Base-by-base conservation (phyloP, 2,888 invertebrate genomes). In the Rotaria socialis region DNA sequence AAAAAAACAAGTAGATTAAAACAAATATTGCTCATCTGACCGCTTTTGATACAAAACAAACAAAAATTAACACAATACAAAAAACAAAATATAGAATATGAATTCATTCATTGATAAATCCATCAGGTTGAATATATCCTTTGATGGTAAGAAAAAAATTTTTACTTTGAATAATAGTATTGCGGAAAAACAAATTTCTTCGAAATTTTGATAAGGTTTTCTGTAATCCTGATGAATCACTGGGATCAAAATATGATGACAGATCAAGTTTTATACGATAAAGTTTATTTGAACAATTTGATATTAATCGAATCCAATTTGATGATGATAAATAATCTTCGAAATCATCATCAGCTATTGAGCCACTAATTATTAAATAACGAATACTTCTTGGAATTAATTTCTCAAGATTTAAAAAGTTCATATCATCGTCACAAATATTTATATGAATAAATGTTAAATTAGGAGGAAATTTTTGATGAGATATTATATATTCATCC, bases 341-440 rank as follows among this genome's bases (percentile, higher is more conserved):
- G 10, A 67, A 67, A 67, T 67, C 67, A 67, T 67, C 67, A 67
- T 67, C 67, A 16, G 67, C 67, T 14, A 67, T 67, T 67, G 67
- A 67, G 14, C 67, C 67, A 67, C 27, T 35, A 2, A 67, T 14
- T 27, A 16, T 35, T 35, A 67, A 67, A 67, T 67, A 67, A 67
- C 67, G 67, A 67, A 35, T 11, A 27, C 35, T 67, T 35, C 35
- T 67, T 3, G 67, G 67, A 11, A 67, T 67, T 35, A 67, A 67
- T 27, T 35, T 27, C 35, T 67, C 67, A 2, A 67, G 35, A 67
- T 67, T 67, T 5, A 14, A 67, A 35, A 67, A 67, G n/a, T 35
- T 67, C 67, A 67, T 16, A 67, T 67, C 67, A 67, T 67, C 67
- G 35, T 67, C 67, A 67, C 35, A 27, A 7, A 67, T 67, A 27